Percentiles rank a stretch among this genome's conserved stretches.
Evolutionary conservation across 2,113 vertebrate genomes (phyloP).

Genomic region (Nycticebus coucang): DNA sequence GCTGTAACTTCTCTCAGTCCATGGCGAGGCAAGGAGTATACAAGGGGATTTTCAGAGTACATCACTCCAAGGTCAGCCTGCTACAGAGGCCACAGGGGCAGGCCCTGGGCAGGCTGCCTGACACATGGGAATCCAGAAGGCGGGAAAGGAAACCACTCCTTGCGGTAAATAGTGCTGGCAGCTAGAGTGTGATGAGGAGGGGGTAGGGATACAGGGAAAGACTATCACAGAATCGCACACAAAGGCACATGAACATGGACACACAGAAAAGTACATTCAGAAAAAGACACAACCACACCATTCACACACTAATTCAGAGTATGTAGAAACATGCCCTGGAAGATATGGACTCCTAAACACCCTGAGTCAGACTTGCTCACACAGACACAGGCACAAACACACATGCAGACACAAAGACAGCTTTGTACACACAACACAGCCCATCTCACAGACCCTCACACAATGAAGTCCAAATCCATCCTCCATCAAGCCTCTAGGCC

Average conservation of each 20-base stretch:
- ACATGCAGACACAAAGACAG: background rate
- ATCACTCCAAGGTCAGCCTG: slow-evolving; percentile 20
- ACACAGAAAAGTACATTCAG: background rate
- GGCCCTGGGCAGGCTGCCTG: slow-evolving; percentile 7
- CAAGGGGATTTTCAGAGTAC: slow-evolving; percentile 60
- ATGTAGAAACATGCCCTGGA: background rate
- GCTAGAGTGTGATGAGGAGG: slow-evolving; percentile 13
- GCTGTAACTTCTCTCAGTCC: background rate
- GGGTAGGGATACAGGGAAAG: background rate
- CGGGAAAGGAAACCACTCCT: slow-evolving; percentile 52
- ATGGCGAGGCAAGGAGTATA: background rate
- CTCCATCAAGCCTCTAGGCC: background rate
- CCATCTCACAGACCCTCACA: background rate
- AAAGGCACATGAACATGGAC: background rate
- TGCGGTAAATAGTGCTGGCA: slow-evolving; percentile 58
- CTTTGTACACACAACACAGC: background rate
- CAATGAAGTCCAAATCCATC: background rate
- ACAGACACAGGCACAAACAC: background rate
- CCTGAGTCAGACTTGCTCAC: background rate
- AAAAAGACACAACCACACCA: background rate
- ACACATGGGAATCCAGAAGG: slow-evolving; percentile 47
- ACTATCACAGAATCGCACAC: background rate
- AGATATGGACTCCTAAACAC: background rate
- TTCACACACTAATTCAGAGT: background rate
- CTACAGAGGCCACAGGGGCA: slow-evolving; percentile 28